phyloP scores from a whole-genome alignment of 2,113 vertebrate species.

The Notothenia rossii region DNA sequence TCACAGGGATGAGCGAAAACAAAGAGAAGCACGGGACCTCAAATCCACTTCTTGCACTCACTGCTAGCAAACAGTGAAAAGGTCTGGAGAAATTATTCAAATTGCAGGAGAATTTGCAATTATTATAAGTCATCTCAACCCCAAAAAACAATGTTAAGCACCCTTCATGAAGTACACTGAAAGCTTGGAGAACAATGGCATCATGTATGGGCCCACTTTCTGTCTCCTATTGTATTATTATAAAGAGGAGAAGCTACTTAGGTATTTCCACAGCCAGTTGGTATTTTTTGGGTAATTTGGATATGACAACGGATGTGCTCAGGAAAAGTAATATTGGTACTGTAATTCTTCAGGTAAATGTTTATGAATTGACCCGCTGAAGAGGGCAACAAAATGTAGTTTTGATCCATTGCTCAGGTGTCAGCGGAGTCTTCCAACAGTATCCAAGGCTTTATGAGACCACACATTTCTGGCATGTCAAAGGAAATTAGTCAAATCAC shows the following conservation, averaged over 20 bases:
- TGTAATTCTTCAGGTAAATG: neutral
- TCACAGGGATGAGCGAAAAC: conserved; percentile 62
- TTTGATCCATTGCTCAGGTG: conserved; percentile 2
- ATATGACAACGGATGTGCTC: conserved; percentile 27
- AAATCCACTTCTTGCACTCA: conserved; percentile 63
- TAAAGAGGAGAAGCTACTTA: conserved; percentile 43
- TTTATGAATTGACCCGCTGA: neutral
- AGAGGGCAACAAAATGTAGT: neutral
- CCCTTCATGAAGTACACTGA: conserved; percentile 68
- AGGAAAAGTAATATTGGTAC: neutral
- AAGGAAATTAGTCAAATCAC: conserved; percentile 29
- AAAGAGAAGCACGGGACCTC: conserved; percentile 57
- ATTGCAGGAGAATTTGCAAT: conserved; percentile 78
- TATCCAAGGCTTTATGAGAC: neutral
- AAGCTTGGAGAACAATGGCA: conserved; percentile 68
- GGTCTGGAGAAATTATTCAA: conserved; percentile 80
- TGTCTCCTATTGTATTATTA: conserved; percentile 40
- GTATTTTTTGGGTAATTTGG: neutral
- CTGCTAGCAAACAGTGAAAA: conserved; percentile 65
- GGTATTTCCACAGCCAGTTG: conserved; percentile 43
- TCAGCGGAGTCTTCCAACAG: neutral
- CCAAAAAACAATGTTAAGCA: conserved; percentile 76
- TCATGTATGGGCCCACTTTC: conserved; percentile 52
- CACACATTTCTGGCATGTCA: neutral
- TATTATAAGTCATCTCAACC: conserved; percentile 77